phyloP scores from a whole-genome alignment of 2,797 vertebrate species.

The Gymnocypris eckloni region DNA sequence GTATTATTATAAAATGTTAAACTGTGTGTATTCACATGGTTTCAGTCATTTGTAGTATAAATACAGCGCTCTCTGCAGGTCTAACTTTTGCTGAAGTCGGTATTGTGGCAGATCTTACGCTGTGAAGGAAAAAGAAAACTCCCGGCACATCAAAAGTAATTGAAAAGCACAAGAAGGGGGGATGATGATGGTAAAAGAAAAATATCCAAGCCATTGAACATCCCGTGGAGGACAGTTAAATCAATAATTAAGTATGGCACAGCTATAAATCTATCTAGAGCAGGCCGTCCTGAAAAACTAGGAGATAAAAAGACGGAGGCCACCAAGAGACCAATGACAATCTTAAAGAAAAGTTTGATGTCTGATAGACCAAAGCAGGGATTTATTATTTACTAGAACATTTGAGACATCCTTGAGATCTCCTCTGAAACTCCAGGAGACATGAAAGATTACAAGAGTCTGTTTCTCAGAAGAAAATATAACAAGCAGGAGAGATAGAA shows the following conservation, averaged over 20 bases:
- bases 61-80: not conserved
- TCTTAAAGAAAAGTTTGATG: slow-evolving; percentile 9
- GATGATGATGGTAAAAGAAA: slow-evolving; percentile 16
- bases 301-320: not conserved
- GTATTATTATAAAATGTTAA: not conserved
- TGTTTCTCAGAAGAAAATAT: not conserved
- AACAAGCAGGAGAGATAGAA: not conserved
- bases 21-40: not conserved
- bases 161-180: slow-evolving; percentile 9
- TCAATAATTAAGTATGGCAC: slow-evolving; percentile 39
- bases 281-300: slow-evolving; percentile 25
- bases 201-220: slow-evolving; percentile 36
- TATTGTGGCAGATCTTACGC: not conserved
- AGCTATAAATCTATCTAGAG: slow-evolving; percentile 28
- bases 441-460: no score
- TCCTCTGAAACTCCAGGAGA: not conserved
- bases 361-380: not conserved
- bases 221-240: slow-evolving; percentile 32
- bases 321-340: slow-evolving; percentile 17
- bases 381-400: not conserved
- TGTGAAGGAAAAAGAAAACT: slow-evolving; percentile 21
- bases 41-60: not conserved
- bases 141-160: slow-evolving; percentile 30
- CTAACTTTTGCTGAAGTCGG: not conserved
- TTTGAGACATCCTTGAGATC: not conserved